Evolutionary conservation across 2,113 vertebrate genomes (phyloP), one percentile per base, ranked within the genome.

Genomic region (Anguilla japonica): DNA sequence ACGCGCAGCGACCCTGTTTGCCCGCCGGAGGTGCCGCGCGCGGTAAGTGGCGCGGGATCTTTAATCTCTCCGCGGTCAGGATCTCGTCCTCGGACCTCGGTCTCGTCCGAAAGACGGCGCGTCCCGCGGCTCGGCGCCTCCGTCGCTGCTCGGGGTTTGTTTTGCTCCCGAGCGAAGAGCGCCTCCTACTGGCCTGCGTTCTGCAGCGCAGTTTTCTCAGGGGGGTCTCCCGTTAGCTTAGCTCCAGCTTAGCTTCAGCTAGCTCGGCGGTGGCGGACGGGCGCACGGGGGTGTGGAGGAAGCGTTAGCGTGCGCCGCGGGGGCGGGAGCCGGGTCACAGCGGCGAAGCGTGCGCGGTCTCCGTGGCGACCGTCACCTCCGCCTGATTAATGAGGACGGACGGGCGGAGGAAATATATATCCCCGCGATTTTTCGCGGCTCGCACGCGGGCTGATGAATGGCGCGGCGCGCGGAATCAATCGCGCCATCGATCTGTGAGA

Each of bases 401-500:
- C 89, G 87, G 56, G 78, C 89, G 86, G 86, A 63, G 90, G 91
- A 90, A 92, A 87, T 90, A 90, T 90, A 90, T 93, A 75, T 96
- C 96, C 91, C 92, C 93, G 85, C 86, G 85, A 34, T 34, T 90
- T 86, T 46, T 81, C 88, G 86, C 88, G 67, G 84, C 91, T 91
- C 91, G n/a, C 90, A 93, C 93, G 82, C 86, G 90, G 94, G 94
- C 94, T 95, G 95, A 96, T 94, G 93, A 95, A 96, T 92, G 89
- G 92, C 81, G 57, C 91, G 92, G 92, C 92, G 93, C 92, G 93
- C 91, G 87, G 89, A 95, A 95, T 97, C 95, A 94, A 93, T 97
- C 95, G 95, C 91, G 88, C 83, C 92, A 96, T 96, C 93, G 96
- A 96, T 96, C 94, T 94, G 92, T 93, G 93, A 95, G 94, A 95